Percentiles rank a stretch among this genome's conserved stretches.
Conservation (phyloP, 1,140 invertebrate species). For the Leptinotarsa texana region DNA sequence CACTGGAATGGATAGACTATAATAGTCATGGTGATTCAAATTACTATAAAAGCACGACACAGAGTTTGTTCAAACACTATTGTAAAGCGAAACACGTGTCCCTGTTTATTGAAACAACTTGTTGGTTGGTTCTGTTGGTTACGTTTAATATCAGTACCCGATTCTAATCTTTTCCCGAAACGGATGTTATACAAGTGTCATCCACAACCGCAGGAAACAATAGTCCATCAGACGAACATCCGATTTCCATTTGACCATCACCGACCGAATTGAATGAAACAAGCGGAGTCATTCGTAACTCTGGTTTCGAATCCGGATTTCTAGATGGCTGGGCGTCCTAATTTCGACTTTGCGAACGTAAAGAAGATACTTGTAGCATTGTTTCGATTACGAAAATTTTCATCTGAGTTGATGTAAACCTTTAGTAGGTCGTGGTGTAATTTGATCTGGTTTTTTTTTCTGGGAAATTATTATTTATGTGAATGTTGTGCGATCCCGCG, state of each 20-base stretch:
- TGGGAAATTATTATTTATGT: constrained; percentile 9
- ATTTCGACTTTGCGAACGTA: constrained; percentile 21
- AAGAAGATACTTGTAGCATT: constrained; percentile 24
- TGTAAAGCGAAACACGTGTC: too few relatives aligned
- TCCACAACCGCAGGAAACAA: constrained; percentile 14
- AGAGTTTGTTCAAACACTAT: too few relatives aligned
- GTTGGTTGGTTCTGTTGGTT: background rate
- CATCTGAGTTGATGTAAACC: background rate
- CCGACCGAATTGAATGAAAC: constrained; percentile 11
- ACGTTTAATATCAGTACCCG: constrained; percentile 10
- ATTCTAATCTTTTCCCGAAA: constrained; percentile 9
- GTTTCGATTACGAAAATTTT: constrained; percentile 23
- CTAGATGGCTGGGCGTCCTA: constrained; percentile 22
- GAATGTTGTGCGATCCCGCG: background rate
- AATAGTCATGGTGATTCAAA: too few relatives aligned
- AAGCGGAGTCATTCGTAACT: background rate
- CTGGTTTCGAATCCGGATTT: constrained; percentile 12
- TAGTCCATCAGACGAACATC: constrained; percentile 27
- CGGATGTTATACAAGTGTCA: constrained; percentile 24
- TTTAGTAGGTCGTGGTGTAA: constrained; percentile 21
- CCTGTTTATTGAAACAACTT: too few relatives aligned
- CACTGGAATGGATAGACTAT: too few relatives aligned
- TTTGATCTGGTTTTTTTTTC: background rate
- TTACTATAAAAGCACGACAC: too few relatives aligned
- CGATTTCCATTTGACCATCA: constrained; percentile 24